These are phyloP conservation scores for Sebastiscus albofasciatus DNA, from an alignment of 2,797 vertebrate species.

Conservation along the genomic window DNA sequence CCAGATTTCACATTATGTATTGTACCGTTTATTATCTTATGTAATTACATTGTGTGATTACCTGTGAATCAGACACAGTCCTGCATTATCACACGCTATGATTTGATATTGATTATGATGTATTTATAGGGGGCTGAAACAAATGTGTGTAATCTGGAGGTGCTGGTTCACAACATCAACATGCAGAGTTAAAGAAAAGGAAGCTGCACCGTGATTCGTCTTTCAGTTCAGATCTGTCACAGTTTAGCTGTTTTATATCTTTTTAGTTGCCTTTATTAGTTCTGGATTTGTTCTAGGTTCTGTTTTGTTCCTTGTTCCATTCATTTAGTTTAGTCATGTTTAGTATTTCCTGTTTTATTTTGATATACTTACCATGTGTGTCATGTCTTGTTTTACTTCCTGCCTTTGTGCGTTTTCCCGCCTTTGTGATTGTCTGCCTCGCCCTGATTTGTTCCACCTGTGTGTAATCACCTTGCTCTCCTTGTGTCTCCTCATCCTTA, in stretches of 20 bases:
- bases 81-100: slow-evolving; percentile 9
- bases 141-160: background rate
- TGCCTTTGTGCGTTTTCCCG: too few relatives aligned
- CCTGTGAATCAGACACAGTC: slow-evolving; percentile 20
- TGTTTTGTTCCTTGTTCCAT: too few relatives aligned
- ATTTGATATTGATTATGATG: slow-evolving; percentile 49
- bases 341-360: too few relatives aligned
- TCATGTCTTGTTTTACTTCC: too few relatives aligned
- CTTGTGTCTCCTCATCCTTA: too few relatives aligned
- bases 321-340: too few relatives aligned
- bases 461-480: too few relatives aligned
- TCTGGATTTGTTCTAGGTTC: too few relatives aligned
- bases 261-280: too few relatives aligned
- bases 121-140: background rate
- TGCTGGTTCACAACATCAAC: background rate
- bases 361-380: too few relatives aligned
- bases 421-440: too few relatives aligned
- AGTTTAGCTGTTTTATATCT: background rate
- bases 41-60: slow-evolving; percentile 31
- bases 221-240: background rate
- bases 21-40: slow-evolving; percentile 16
- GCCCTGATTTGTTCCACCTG: too few relatives aligned
- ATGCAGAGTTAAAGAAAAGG: background rate
- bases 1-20: slow-evolving; percentile 8
- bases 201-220: background rate